Base-by-base conservation (phyloP, 2,888 invertebrate species). In the Drosophila neotestacea region DNA sequence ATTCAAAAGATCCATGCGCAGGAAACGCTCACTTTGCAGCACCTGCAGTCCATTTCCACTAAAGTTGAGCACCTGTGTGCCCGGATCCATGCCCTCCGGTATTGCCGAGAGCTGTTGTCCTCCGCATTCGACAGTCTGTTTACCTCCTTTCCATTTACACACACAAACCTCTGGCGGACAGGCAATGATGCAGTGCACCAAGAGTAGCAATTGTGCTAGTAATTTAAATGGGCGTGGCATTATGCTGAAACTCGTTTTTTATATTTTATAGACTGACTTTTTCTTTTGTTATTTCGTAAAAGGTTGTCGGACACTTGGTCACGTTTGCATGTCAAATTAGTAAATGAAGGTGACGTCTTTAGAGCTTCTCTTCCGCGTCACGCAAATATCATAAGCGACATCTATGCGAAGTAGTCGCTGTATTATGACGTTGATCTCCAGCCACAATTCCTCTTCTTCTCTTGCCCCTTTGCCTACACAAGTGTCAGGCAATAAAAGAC, bases 81-180 rank as follows among this genome's bases (percentile, higher is more conserved):
- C 96, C 28, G 95, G 94, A 91, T 97, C 96, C 85, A 98, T 95
- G 58, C 96, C 95, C 81, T 95, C 95, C 2, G 98, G 98, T 65
- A 98, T 95, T 10, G 95, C 94, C 75, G 95, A 94, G 60, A 98
- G 93, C 60, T 95, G 95, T 90, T 96, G 96, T 73, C 96, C 95
- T 54, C 95, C 94, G 93, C 98, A 98, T 92, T 98, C 97, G 54
- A 97, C 97, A 79, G 96, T 96, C 91, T 97, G 96, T 91, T 98
- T 98, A 51, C 98, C 98, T 90, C 96, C 96, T 92, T 97, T 97
- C 98, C 98, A 98, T 92, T 97, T 97, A 94, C 98, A 98, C 64
- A 95, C 94, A 92, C 98, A 98, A 77, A 95, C 92, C 30, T 92
- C 94, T 38, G 94, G 93, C 30, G 97, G 97, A 91, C 97, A 97